Conservation (phyloP, 1,140 invertebrate species). For the Drosophila pruinosa region DNA sequence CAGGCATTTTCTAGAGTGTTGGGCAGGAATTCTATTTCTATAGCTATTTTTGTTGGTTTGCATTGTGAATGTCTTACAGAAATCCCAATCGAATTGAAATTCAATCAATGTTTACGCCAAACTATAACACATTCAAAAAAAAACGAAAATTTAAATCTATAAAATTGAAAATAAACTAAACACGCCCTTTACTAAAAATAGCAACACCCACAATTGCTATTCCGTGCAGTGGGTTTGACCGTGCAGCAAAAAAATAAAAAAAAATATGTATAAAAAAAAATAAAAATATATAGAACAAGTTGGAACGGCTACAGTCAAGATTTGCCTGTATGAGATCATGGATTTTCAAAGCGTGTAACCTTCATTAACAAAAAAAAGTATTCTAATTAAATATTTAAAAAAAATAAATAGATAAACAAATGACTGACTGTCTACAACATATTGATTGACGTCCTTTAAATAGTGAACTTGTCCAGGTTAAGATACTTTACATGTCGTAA, state of each 20-base stretch:
- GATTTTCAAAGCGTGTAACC: too few relatives aligned
- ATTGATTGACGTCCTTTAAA: too few relatives aligned
- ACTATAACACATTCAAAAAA: slow-evolving; percentile 60
- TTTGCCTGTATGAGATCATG: too few relatives aligned
- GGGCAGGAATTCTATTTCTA: not conserved
- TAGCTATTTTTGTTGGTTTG: slow-evolving; percentile 24
- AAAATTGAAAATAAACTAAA: slow-evolving; percentile 65
- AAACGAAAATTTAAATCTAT: slow-evolving; percentile 55
- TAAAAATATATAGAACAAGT: too few relatives aligned
- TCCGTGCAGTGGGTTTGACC: not conserved
- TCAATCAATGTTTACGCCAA: slow-evolving; percentile 62
- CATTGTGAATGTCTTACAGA: slow-evolving; percentile 51
- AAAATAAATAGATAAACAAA: too few relatives aligned
- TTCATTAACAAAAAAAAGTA: too few relatives aligned
- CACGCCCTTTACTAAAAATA: slow-evolving; percentile 76
- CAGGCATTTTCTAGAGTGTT: not conserved
- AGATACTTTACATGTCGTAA: too few relatives aligned
- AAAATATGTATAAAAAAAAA: not conserved
- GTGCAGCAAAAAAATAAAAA: slow-evolving; percentile 4
- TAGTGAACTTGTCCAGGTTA: too few relatives aligned
- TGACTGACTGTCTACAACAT: too few relatives aligned
- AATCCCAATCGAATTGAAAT: slow-evolving; percentile 40
- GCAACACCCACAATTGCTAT: slow-evolving; percentile 14
- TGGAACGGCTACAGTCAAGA: too few relatives aligned
- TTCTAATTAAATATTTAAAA: too few relatives aligned